A percentile compares a stretch with the other conserved stretches of the same genome.
These are phyloP conservation scores for Drosophila murphyi DNA, from an alignment of 1,140 invertebrate species.

Conservation along the genomic window DNA sequence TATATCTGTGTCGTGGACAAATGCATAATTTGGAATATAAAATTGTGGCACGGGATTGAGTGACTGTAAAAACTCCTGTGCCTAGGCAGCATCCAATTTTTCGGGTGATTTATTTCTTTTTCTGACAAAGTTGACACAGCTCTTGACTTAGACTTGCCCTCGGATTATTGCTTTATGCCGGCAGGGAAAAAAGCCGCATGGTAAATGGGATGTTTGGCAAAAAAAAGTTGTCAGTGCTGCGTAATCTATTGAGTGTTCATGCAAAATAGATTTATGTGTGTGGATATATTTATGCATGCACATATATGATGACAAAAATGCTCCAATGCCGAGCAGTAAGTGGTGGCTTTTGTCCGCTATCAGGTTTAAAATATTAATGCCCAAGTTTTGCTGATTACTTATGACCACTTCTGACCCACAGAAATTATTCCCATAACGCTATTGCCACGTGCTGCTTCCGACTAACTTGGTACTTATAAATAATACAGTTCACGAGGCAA, in stretches of 20 bases:
- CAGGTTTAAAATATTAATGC: conserved; percentile 14
- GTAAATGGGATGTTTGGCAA: conserved; percentile 18
- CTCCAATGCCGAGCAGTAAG: neutral
- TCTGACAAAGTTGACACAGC: conserved; percentile 72
- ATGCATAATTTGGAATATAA: conserved; percentile 73
- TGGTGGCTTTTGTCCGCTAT: neutral
- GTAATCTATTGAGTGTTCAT: conserved; percentile 65
- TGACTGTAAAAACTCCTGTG: neutral
- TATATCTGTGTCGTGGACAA: conserved; percentile 34
- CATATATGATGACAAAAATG: conserved; percentile 18
- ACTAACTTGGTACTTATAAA: conserved; percentile 63
- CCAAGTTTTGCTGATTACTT: conserved; percentile 51
- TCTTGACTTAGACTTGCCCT: conserved; percentile 58
- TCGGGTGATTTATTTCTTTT: conserved; percentile 72
- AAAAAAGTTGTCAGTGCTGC: conserved; percentile 58
- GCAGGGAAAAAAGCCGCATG: conserved; percentile 3
- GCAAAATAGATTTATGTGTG: conserved; percentile 68
- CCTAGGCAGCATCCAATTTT: conserved; percentile 53
- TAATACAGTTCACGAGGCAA: conserved; percentile 63
- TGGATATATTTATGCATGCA: conserved; percentile 24
- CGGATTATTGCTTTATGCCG: conserved; percentile 45
- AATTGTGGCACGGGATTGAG: conserved; percentile 45
- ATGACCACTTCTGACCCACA: neutral
- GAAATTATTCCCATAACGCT: neutral
- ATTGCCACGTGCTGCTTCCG: conserved; percentile 48